These are phyloP conservation scores for Serinus canaria DNA, from an alignment of 2,113 vertebrate species.

Conservation along the genomic window DNA sequence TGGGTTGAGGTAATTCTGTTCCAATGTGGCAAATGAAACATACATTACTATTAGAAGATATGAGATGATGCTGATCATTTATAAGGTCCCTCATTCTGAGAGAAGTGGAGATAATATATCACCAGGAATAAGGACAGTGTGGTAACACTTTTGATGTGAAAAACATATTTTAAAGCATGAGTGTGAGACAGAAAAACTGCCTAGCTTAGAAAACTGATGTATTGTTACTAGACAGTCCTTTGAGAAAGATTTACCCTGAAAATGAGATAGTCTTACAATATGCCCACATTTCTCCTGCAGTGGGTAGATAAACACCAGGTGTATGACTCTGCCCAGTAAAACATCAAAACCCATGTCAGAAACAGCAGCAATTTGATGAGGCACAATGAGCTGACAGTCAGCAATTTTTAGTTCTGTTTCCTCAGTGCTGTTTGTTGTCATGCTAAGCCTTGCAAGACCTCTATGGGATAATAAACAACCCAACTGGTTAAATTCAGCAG, in stretches of 20 bases:
- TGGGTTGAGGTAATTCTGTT: slow-evolving; percentile 56
- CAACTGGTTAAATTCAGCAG: background rate
- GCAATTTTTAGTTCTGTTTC: background rate
- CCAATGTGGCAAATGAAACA: slow-evolving; percentile 21
- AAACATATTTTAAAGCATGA: background rate
- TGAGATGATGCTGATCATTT: slow-evolving; percentile 8
- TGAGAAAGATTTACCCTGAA: background rate
- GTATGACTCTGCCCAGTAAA: background rate
- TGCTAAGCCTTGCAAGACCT: background rate
- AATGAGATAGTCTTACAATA: background rate
- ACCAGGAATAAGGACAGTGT: background rate
- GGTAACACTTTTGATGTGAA: background rate
- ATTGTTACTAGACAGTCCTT: background rate
- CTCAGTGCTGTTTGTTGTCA: background rate
- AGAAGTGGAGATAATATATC: background rate
- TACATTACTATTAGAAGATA: slow-evolving; percentile 11
- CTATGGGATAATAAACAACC: background rate
- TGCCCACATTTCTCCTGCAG: background rate
- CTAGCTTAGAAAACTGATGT: background rate
- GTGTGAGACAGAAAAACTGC: background rate
- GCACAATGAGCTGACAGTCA: background rate
- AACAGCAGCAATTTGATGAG: background rate
- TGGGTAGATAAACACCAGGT: background rate
- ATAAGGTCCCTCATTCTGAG: background rate
- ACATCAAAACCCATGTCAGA: background rate